Conservation (phyloP, 2,888 invertebrate genomes). For the Metalampra italica region DNA sequence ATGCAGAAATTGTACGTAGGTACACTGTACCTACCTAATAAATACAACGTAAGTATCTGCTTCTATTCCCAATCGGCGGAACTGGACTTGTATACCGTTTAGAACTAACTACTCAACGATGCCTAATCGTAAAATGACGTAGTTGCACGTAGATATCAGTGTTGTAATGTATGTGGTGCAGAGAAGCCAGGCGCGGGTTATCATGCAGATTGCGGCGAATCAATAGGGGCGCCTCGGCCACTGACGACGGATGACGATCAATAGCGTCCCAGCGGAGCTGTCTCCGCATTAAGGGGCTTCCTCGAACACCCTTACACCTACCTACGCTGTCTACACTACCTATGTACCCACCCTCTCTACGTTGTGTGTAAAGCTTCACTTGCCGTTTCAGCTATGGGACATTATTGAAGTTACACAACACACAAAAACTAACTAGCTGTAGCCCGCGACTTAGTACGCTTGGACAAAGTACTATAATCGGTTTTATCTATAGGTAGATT, state of each 20-base stretch:
- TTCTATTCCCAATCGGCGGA: background rate
- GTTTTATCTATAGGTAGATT: too few relatives aligned
- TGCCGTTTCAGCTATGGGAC: too few relatives aligned
- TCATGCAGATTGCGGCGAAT: slow-evolving; percentile 79
- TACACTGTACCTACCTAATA: too few relatives aligned
- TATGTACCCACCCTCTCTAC: slow-evolving; percentile 3
- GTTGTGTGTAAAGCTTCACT: slow-evolving; percentile 1
- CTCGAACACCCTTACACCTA: slow-evolving; percentile 75
- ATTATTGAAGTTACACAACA: too few relatives aligned
- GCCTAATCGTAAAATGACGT: background rate
- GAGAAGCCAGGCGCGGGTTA: slow-evolving; percentile 71
- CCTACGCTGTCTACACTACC: slow-evolving; percentile 49
- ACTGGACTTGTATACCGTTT: background rate
- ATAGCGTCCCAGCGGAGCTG: slow-evolving; percentile 75
- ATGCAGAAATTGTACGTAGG: too few relatives aligned
- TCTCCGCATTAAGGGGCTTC: slow-evolving; percentile 77
- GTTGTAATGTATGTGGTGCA: slow-evolving; percentile 46
- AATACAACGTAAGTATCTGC: too few relatives aligned
- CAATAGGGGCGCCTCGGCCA: slow-evolving; percentile 74
- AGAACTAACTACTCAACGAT: background rate
- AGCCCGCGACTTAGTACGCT: too few relatives aligned
- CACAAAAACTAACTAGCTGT: too few relatives aligned
- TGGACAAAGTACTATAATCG: too few relatives aligned
- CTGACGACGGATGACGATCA: slow-evolving; percentile 77
- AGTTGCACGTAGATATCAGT: slow-evolving; percentile 19